Conservation (phyloP, 2,888 invertebrate genomes). For the Dasysyrphus albostriatus region DNA sequence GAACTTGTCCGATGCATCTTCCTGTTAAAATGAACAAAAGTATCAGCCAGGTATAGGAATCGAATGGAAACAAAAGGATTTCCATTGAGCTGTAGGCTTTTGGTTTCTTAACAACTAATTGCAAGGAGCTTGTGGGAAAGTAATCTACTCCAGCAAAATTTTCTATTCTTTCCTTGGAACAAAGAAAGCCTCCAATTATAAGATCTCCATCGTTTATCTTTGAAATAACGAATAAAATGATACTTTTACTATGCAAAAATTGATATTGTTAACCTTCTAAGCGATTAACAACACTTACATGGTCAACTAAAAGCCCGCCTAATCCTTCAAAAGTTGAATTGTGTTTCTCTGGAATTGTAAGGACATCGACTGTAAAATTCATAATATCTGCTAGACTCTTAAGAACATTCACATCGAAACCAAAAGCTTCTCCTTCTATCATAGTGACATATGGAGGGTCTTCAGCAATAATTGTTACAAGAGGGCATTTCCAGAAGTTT, state of each 20-base stretch:
- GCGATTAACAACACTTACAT: not conserved
- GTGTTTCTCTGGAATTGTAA: not conserved
- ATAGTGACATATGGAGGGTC: not conserved
- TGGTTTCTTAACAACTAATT: not conserved
- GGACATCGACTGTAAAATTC: not conserved
- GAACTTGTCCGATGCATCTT: slow-evolving; percentile 1
- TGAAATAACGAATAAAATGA: no score
- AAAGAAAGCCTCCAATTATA: slow-evolving; percentile 7
- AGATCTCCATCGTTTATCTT: slow-evolving; percentile 12
- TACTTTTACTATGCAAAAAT: no score
- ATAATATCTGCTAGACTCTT: not conserved
- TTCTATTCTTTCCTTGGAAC: not conserved
- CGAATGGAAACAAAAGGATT: slow-evolving; percentile 8
- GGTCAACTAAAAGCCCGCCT: not conserved
- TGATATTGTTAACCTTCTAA: no score
- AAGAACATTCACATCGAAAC: not conserved
- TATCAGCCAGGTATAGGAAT: slow-evolving; percentile 17
- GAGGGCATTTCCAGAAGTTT: slow-evolving; percentile 2
- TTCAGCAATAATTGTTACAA: not conserved
- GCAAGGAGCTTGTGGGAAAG: not conserved
- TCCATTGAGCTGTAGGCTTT: not conserved
- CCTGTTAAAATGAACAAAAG: slow-evolving; percentile 4
- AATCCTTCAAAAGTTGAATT: not conserved
- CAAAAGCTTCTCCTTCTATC: not conserved
- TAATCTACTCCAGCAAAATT: not conserved